Evolutionary conservation across 2,113 vertebrate species (phyloP).

Genomic region (Trogon melanurus): DNA sequence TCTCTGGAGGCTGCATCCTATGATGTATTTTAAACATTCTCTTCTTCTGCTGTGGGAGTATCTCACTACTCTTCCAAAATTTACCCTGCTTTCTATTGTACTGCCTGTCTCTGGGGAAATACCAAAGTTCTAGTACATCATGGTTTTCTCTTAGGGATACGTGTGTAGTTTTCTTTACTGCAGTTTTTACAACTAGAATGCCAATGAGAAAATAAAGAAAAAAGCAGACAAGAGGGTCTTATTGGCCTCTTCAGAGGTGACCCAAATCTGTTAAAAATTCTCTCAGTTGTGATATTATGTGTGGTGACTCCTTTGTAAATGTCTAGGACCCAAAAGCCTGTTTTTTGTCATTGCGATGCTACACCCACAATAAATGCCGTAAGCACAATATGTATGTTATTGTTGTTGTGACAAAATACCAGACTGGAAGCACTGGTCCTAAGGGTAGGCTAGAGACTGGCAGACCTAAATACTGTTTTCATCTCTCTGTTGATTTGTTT

Average conservation of each 20-base stretch:
- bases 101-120: background rate
- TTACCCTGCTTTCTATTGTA: background rate
- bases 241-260: background rate
- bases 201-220: background rate
- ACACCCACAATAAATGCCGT: rapidly evolving
- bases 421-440: background rate
- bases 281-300: rapidly evolving
- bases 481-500: background rate
- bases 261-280: background rate
- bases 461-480: background rate
- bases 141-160: background rate
- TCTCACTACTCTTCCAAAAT: background rate
- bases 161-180: background rate
- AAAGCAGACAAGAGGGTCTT: background rate
- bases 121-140: background rate
- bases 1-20: background rate
- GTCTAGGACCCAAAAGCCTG: background rate
- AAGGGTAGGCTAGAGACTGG: background rate
- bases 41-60: background rate
- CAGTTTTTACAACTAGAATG: background rate
- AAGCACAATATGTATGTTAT: rapidly evolving
- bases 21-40: background rate
- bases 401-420: background rate
- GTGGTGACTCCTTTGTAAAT: background rate
- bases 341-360: background rate